Evolutionary conservation across 2,888 invertebrate species (phyloP).

Genomic region (Yponomeuta evonymella): DNA sequence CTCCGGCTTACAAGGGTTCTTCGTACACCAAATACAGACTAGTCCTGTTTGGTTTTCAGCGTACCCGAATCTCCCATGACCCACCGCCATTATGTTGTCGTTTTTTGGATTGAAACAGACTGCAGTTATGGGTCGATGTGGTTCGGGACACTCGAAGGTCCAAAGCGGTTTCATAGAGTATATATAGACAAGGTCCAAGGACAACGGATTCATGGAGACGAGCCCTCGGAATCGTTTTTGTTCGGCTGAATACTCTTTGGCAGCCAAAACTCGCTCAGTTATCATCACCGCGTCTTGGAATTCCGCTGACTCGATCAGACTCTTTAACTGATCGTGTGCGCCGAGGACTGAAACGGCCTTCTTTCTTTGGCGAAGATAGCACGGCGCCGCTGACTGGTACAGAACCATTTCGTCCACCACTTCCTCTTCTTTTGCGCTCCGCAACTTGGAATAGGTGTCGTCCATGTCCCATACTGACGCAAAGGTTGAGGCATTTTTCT

Average conservation of each 20-base stretch:
- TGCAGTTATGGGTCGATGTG: conserved; percentile 74
- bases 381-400: conserved; percentile 54
- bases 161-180: conserved; percentile 82
- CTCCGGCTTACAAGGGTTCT: conserved; percentile 88
- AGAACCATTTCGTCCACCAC: conserved; percentile 66
- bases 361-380: conserved; percentile 48
- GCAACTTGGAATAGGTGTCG: conserved; percentile 78
- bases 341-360: conserved; percentile 22
- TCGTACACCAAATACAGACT: conserved; percentile 86
- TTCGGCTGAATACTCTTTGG: conserved; percentile 78
- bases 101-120: conserved; percentile 82
- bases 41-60: conserved; percentile 76
- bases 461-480: conserved; percentile 88
- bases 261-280: conserved; percentile 83
- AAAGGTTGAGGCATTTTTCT: conserved; percentile 76
- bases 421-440: conserved; percentile 38
- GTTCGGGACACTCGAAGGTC: conserved; percentile 74
- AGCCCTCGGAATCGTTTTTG: conserved; percentile 84
- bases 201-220: conserved; percentile 75
- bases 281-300: conserved; percentile 80
- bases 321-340: conserved; percentile 17
- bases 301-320: conserved; percentile 41
- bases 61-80: conserved; percentile 81
- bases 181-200: conserved; percentile 78
- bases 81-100: conserved; percentile 83